Percentiles rank a stretch among this genome's conserved stretches.
Evolutionary conservation across 2,113 vertebrate species (phyloP).

Genomic region (Myiozetetes cayanensis): DNA sequence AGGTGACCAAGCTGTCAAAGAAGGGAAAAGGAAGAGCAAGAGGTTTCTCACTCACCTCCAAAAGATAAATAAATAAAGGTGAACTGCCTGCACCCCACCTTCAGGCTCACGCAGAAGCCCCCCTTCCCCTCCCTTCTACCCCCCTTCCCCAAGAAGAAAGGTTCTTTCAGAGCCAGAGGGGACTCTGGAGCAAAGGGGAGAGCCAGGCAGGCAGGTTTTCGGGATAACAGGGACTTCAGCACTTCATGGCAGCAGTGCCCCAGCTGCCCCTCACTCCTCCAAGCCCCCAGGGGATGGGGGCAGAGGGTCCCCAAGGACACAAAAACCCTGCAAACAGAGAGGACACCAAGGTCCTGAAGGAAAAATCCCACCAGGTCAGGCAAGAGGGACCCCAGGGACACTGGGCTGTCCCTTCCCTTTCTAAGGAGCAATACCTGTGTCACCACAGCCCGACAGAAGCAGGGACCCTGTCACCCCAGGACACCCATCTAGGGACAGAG

Average conservation of each 20-base stretch:
- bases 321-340: neutral
- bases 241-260: neutral
- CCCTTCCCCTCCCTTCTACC: neutral
- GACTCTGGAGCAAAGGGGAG: neutral
- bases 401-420: neutral
- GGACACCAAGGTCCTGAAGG: neutral
- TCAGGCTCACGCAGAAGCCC: neutral
- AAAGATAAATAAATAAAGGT: neutral
- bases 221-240: neutral
- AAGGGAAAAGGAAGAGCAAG: slow-evolving; percentile 29
- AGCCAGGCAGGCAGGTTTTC: neutral
- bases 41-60: neutral
- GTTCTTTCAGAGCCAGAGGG: slow-evolving; percentile 9
- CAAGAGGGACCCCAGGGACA: neutral
- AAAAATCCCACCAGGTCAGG: neutral
- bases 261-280: neutral
- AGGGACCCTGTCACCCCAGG: neutral
- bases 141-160: neutral
- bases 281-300: rapidly evolving
- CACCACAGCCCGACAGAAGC: rapidly evolving
- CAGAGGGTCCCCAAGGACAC: neutral
- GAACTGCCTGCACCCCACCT: neutral
- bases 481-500: rapidly evolving
- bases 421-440: rapidly evolving
- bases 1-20: slow-evolving; percentile 8